Conservation (phyloP, 2,113 vertebrate genomes). For the Dipodomys stephensi region DNA sequence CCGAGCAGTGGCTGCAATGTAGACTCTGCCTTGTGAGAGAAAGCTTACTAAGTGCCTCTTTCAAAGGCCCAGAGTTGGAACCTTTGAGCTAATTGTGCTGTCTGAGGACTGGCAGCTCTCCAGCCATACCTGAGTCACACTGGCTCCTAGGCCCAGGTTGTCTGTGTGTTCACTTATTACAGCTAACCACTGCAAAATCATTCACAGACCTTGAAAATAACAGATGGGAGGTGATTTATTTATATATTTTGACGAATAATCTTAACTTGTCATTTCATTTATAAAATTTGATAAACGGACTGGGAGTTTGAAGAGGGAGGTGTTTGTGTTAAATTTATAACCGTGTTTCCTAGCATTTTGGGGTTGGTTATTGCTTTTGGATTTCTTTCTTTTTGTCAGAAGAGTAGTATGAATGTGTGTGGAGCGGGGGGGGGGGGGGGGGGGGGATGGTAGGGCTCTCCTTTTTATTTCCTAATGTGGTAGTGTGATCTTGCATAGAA, state of each 20-base stretch:
- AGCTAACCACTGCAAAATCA: constrained; percentile 75
- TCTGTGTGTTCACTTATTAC: constrained; percentile 70
- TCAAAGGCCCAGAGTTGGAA: not conserved
- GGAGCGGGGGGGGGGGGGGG: not conserved
- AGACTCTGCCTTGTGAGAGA: constrained; percentile 18
- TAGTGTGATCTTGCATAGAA: constrained; percentile 52
- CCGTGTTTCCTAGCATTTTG: constrained; percentile 70
- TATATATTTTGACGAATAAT: constrained; percentile 75
- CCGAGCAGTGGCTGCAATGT: constrained; percentile 60
- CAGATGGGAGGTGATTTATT: constrained; percentile 60
- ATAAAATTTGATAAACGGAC: constrained; percentile 77
- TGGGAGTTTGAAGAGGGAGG: constrained; percentile 71
- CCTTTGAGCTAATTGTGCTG: constrained; percentile 1
- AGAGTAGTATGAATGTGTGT: not conserved
- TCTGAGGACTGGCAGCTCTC: constrained; percentile 40
- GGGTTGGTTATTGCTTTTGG: constrained; percentile 69
- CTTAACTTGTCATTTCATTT: constrained; percentile 76
- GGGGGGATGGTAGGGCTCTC: not conserved
- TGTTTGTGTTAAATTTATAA: constrained; percentile 73
- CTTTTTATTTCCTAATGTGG: not conserved
- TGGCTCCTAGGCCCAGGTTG: not conserved
- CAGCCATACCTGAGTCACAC: constrained; percentile 66
- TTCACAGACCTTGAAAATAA: constrained; percentile 66
- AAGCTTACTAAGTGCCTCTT: constrained; percentile 39
- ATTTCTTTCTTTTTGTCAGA: constrained; percentile 57